phyloP scores from a whole-genome alignment of 2,888 invertebrate species.

The Cheilosia grossa region DNA sequence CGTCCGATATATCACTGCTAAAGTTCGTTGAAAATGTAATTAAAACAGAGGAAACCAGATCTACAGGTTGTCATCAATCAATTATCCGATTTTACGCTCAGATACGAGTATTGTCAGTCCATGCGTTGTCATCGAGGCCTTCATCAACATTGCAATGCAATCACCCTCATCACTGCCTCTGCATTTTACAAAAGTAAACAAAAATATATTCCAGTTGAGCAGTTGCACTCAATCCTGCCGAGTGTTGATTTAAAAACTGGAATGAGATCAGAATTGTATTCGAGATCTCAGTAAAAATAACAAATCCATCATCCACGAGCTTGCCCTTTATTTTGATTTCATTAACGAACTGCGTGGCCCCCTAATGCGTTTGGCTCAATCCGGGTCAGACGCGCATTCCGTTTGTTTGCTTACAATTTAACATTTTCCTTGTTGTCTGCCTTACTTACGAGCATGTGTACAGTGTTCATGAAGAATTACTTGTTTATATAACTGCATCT shows the following conservation, averaged over 20 bases:
- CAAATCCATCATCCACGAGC: conserved; percentile 15
- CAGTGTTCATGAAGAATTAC: background rate
- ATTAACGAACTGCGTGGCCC: conserved; percentile 10
- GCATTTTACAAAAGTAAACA: conserved; percentile 4
- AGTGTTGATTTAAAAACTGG: conserved; percentile 28
- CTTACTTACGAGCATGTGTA: background rate
- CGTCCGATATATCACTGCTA: too few species aligned
- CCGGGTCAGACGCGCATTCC: conserved; percentile 29
- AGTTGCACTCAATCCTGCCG: conserved; percentile 16
- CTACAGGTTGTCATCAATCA: background rate
- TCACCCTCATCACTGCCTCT: background rate
- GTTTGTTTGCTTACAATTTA: conserved; percentile 34
- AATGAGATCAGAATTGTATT: conserved; percentile 30
- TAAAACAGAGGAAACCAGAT: conserved; percentile 1
- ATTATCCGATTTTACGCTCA: background rate
- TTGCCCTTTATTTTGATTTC: conserved; percentile 39
- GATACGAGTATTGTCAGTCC: background rate
- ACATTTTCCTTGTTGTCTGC: conserved; percentile 23
- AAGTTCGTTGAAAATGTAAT: too few species aligned
- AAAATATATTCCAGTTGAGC: conserved; percentile 1
- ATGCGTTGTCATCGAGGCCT: background rate
- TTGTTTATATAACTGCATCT: too few species aligned
- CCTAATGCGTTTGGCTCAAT: conserved; percentile 1
- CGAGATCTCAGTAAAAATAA: conserved; percentile 21
- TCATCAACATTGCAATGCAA: background rate